phyloP scores from a whole-genome alignment of 1,140 invertebrate genomes.

The Hyles euphorbiae region DNA sequence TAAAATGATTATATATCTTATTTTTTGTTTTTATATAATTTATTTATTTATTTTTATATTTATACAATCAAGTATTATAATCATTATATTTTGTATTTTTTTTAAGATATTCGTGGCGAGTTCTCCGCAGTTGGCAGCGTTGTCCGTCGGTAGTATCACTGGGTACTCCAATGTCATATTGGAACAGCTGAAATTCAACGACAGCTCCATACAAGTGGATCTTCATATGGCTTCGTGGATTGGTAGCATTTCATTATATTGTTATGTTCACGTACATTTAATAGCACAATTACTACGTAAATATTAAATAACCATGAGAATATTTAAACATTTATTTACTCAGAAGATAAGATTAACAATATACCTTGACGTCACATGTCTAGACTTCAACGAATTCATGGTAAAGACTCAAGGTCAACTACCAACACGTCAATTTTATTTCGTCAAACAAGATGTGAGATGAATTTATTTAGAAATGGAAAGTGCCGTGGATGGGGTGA shows the following conservation, averaged over 20 bases:
- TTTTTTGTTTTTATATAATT: too few species aligned
- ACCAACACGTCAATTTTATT: too few species aligned
- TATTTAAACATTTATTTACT: background rate
- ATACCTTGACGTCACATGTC: too few species aligned
- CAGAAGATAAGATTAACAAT: background rate
- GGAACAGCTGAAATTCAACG: conserved; percentile 9
- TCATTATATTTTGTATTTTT: background rate
- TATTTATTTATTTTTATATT: too few species aligned
- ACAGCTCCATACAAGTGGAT: conserved; percentile 11
- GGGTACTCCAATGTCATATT: conserved; percentile 10
- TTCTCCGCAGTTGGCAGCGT: conserved; percentile 11
- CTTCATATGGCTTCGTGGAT: conserved; percentile 13
- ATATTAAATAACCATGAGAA: background rate
- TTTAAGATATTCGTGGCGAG: conserved; percentile 12
- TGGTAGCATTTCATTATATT: conserved; percentile 5
- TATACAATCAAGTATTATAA: too few species aligned
- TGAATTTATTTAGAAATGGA: too few species aligned
- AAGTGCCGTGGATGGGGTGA: too few species aligned
- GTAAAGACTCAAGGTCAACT: too few species aligned
- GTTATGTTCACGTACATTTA: background rate
- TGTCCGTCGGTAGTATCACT: conserved; percentile 12
- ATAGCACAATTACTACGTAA: background rate
- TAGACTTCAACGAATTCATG: too few species aligned
- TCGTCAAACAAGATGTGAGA: too few species aligned
- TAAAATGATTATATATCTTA: too few species aligned